A percentile compares a stretch with the other conserved stretches of the same genome.
Conservation (phyloP, 2,797 vertebrate species). For the Typhlichthys subterraneus region DNA sequence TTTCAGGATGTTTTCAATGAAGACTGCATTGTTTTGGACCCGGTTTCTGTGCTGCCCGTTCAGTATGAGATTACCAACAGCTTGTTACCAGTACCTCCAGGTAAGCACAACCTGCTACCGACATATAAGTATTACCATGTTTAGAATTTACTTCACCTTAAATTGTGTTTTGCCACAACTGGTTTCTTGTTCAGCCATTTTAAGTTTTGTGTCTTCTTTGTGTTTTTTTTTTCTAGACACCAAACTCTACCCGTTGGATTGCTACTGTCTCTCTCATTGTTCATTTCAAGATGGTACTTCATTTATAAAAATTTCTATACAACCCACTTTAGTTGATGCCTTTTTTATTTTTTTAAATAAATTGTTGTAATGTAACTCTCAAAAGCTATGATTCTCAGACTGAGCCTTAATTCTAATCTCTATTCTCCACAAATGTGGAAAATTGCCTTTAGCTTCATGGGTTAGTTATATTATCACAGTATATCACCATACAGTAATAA, state of each 20-base stretch:
- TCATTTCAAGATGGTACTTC: constrained; percentile 79
- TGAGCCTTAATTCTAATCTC: background rate
- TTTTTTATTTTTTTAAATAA: background rate
- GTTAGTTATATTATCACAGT: no score
- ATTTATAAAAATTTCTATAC: background rate
- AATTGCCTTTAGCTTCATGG: no score
- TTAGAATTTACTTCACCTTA: background rate
- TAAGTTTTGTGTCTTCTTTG: background rate
- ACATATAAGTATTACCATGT: background rate
- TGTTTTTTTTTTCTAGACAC: constrained; percentile 74
- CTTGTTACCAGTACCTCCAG: constrained; percentile 80
- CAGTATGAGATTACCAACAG: constrained; percentile 88
- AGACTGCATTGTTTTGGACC: constrained; percentile 92
- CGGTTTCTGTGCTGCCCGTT: constrained; percentile 84
- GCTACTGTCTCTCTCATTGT: constrained; percentile 85
- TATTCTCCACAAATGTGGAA: no score
- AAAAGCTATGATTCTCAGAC: constrained; percentile 7
- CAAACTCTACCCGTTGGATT: constrained; percentile 84
- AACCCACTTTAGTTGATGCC: background rate
- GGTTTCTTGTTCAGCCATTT: background rate
- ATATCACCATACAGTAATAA: no score
- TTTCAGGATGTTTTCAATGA: constrained; percentile 90
- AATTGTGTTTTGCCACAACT: background rate
- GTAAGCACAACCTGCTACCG: constrained; percentile 61
- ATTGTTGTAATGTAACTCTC: no score